A percentile compares a stretch with the other conserved stretches of the same genome.
Evolutionary conservation across 2,888 invertebrate genomes (phyloP).

Genomic region (Spodoptera exigua): DNA sequence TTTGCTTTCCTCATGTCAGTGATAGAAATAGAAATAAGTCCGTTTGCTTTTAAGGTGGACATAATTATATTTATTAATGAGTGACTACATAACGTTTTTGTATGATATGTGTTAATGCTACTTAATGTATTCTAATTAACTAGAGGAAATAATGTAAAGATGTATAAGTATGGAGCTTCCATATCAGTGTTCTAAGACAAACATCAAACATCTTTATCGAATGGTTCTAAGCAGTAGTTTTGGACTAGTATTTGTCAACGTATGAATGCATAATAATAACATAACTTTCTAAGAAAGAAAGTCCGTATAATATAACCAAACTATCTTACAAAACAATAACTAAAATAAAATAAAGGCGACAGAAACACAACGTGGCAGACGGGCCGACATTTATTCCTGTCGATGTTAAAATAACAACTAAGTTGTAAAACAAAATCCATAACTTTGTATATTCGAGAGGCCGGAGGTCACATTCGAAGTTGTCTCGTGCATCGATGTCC

Average conservation of each 20-base stretch:
- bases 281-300: conserved; percentile 1
- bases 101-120: no score
- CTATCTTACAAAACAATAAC: no score
- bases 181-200: no score
- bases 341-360: conserved; percentile 27
- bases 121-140: no score
- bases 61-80: conserved; percentile 4
- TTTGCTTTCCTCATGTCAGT: conserved; percentile 3
- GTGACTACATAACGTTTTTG: no score
- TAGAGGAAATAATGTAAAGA: no score
- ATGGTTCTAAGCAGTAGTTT: no score
- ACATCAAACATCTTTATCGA: no score
- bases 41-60: background rate
- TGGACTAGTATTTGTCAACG: no score
- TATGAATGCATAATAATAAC: conserved; percentile 7
- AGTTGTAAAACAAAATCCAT: conserved; percentile 55
- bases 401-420: conserved; percentile 57
- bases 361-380: conserved; percentile 35
- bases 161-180: no score
- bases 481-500: conserved; percentile 62
- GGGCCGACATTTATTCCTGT: conserved; percentile 56
- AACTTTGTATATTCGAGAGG: conserved; percentile 53
- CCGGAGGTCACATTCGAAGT: conserved; percentile 59
- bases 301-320: conserved; percentile 23
- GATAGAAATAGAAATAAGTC: background rate